Conservation (phyloP, 2,797 vertebrate species). For the Cyclura pinguis region DNA sequence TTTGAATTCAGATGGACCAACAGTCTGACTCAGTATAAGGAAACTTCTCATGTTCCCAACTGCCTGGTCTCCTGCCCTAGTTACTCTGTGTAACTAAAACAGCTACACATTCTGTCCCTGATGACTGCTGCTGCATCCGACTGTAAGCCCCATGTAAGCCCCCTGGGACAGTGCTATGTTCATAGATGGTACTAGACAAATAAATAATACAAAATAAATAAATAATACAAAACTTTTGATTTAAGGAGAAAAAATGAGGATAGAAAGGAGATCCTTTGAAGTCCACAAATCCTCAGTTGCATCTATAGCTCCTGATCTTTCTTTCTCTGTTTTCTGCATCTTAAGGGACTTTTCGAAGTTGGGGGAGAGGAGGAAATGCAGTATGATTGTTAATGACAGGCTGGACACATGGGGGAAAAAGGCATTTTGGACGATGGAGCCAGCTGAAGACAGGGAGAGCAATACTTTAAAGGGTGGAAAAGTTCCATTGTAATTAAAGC, state of each 20-base stretch:
- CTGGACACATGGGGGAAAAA: no score
- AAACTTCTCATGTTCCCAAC: not conserved
- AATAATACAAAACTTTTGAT: conserved; percentile 42
- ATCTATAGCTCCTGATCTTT: conserved; percentile 36
- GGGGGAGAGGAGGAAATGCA: conserved; percentile 53
- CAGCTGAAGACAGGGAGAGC: conserved; percentile 45
- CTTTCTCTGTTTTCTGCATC: conserved; percentile 55
- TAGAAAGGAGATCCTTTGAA: conserved; percentile 36
- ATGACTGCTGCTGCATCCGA: no score
- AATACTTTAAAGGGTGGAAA: conserved; percentile 66
- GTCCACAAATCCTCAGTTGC: conserved; percentile 44
- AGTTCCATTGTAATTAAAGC: conserved; percentile 68
- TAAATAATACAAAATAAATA: not conserved
- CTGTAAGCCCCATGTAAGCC: no score
- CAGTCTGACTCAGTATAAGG: no score
- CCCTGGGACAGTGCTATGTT: no score
- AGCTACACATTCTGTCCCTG: not conserved
- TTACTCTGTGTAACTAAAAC: not conserved
- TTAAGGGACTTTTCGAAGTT: not conserved
- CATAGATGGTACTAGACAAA: no score
- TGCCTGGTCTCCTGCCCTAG: not conserved
- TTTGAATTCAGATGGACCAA: no score
- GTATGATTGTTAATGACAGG: conserved; percentile 69
- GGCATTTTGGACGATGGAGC: conserved; percentile 42
- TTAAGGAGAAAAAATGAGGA: not conserved